Evolutionary conservation across 1,140 invertebrate genomes (phyloP), one percentile per base, ranked within the genome.

Genomic region (Papilio polytes): DNA sequence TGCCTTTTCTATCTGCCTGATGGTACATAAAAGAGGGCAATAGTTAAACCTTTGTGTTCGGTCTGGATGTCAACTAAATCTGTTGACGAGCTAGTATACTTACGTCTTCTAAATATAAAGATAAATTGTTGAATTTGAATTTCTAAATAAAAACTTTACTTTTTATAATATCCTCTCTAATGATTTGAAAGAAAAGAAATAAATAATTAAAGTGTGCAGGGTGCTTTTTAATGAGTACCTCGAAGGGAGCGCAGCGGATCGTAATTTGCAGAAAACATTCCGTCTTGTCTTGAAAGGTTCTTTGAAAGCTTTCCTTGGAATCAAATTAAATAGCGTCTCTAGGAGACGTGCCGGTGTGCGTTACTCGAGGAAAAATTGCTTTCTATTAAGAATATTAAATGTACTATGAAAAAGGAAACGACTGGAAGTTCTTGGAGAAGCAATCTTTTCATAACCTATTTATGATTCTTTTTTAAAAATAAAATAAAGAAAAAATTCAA

Each of bases 191-290:
- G 63, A 20, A 46, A 76, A 0, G 18, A 76, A 15, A 51, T 76
- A 76, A 76, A 76, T 76, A 76, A 46, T 51, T 46, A 51, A 76
- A 76, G 44, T 31, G 9, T 26, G 20, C 13, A 53, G 74, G 15
- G 74, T 76, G 26, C 20, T 76, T 53, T 41, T 74, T 76, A 76
- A 76, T 53, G 74, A 76, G 48, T 51, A 26, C 10, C 44, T 26
- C 0, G 46, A 20, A 74, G 7, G 44, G 41, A 76, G 22, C 10
- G 74, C 44, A 53, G 22, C 74, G 46, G 22, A 26, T 76, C 48
- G 74, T 26, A 76, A 76, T 76, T 51, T 76, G 74, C 74, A 53
- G 74, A 76, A 76, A 53, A 76, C 74, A 76, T 76, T 76, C 44
- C 44, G 44, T 76, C 74, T 53, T 76, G 74, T 53, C 74, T 76